phyloP scores from a whole-genome alignment of 2,888 invertebrate genomes.

The Euclidia mi region DNA sequence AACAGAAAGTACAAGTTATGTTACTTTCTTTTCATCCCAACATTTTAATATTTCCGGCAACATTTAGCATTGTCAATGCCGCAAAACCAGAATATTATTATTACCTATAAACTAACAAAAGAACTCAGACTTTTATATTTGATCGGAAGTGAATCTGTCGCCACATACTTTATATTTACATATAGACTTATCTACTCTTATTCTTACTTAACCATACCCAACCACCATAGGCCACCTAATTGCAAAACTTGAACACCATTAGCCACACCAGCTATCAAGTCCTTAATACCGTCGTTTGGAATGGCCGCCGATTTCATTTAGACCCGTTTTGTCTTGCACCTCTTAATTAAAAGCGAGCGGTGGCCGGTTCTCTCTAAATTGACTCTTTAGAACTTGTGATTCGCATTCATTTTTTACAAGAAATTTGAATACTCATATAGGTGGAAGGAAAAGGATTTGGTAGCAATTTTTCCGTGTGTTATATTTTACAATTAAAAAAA shows the following conservation, averaged over 20 bases:
- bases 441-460: neutral
- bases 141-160: no score
- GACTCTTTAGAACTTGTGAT: slow-evolving; percentile 79
- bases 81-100: no score
- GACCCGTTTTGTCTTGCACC: slow-evolving; percentile 54
- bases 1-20: no score
- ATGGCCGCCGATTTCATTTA: slow-evolving; percentile 59
- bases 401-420: slow-evolving; percentile 65
- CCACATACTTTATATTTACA: no score
- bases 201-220: neutral
- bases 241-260: slow-evolving; percentile 6
- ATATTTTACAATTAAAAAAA: no score
- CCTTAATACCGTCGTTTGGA: slow-evolving; percentile 19
- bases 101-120: no score
- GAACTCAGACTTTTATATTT: no score
- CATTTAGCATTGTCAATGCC: no score
- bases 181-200: neutral
- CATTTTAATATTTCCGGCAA: no score
- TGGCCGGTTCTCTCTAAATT: slow-evolving; percentile 66
- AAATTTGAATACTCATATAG: slow-evolving; percentile 2
- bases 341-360: slow-evolving; percentile 73
- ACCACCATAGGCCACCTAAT: no score
- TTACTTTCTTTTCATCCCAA: no score
- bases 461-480: no score
- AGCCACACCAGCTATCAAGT: slow-evolving; percentile 14